A percentile compares a stretch with the other conserved stretches of the same genome.
Evolutionary conservation across 2,888 invertebrate species (phyloP).

Genomic region (Noctua janthina): DNA sequence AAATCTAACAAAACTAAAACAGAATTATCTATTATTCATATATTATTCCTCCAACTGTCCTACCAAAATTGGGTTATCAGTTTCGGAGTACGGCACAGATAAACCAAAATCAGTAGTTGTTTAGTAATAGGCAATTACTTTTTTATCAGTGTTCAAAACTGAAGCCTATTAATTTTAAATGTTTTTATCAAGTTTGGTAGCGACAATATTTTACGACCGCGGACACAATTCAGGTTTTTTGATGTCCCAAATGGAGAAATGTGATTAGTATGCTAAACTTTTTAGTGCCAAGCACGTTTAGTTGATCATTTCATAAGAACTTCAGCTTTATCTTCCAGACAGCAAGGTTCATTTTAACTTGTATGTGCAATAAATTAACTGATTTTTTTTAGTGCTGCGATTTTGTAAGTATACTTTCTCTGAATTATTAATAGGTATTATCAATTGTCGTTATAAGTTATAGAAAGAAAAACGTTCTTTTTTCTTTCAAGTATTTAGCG

Average conservation of each 20-base stretch:
- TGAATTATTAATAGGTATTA: slow-evolving; percentile 60
- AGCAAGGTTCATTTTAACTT: slow-evolving; percentile 20
- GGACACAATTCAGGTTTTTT: slow-evolving; percentile 67
- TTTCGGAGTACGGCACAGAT: slow-evolving; percentile 11
- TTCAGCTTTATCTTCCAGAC: not conserved
- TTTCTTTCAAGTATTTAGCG: slow-evolving; percentile 36
- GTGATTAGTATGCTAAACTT: slow-evolving; percentile 73
- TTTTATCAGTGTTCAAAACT: slow-evolving; percentile 60
- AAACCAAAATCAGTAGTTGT: slow-evolving; percentile 52
- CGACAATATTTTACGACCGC: slow-evolving; percentile 70
- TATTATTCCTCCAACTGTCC: not conserved
- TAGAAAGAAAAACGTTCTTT: not conserved
- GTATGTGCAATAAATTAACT: slow-evolving; percentile 6
- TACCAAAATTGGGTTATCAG: not conserved
- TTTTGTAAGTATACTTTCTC: slow-evolving; percentile 62
- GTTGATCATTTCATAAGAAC: not conserved
- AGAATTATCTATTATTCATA: not conserved
- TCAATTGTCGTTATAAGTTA: slow-evolving; percentile 56
- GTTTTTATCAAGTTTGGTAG: slow-evolving; percentile 71
- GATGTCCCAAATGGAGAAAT: slow-evolving; percentile 66
- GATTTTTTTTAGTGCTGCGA: slow-evolving; percentile 26
- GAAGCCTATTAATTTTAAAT: slow-evolving; percentile 70
- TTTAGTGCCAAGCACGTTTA: slow-evolving; percentile 40
- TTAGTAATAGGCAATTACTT: slow-evolving; percentile 52
- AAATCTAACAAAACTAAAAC: not conserved